Conservation (phyloP, 2,888 invertebrate genomes). For the Junonia oenone region DNA sequence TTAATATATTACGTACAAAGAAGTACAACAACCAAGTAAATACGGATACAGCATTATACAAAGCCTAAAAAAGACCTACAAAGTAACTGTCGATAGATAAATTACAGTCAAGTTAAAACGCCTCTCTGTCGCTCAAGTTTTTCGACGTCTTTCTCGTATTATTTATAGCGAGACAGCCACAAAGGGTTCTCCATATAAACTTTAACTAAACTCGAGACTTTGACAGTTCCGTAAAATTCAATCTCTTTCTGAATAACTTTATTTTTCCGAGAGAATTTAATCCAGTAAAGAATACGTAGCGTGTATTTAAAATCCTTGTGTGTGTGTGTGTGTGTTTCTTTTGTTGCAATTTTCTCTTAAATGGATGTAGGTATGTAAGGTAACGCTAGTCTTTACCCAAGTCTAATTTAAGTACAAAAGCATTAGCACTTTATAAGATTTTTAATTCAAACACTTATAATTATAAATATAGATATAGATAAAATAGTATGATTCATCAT, state of each 20-base stretch:
- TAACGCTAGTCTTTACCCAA: no score
- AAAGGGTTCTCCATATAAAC: conserved; percentile 21
- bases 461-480: no score
- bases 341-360: no score
- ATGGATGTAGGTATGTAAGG: no score
- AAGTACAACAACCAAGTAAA: no score
- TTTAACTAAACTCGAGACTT: conserved; percentile 7
- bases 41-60: no score
- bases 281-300: no score
- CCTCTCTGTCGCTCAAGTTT: conserved; percentile 10
- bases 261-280: background rate
- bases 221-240: conserved; percentile 13
- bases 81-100: conserved; percentile 8
- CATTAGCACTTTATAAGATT: no score
- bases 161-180: conserved; percentile 20
- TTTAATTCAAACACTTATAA: no score
- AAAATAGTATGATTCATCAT: no score
- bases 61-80: background rate
- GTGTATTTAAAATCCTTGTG: background rate
- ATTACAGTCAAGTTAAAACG: conserved; percentile 2
- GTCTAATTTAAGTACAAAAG: no score
- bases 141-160: conserved; percentile 20
- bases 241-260: conserved; percentile 6
- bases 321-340: background rate
- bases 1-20: no score